A percentile compares a stretch with the other conserved stretches of the same genome.
These are phyloP conservation scores for Xylota sylvarum DNA, from an alignment of 2,888 invertebrate genomes.

Conservation along the genomic window DNA sequence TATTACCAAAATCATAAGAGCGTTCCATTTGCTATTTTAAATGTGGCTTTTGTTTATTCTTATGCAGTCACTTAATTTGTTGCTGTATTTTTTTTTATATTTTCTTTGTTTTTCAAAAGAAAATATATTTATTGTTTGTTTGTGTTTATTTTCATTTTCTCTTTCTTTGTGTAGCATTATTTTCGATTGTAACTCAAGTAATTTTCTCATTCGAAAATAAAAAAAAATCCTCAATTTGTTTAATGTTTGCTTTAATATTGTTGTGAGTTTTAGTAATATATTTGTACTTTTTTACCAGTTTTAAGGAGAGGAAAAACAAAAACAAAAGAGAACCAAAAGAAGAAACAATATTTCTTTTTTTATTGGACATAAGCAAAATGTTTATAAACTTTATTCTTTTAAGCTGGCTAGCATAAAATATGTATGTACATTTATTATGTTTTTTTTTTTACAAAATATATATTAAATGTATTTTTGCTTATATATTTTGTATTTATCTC, in stretches of 20 bases:
- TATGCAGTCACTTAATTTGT: conserved; percentile 45
- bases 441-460: conserved; percentile 56
- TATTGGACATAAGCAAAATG: conserved; percentile 32
- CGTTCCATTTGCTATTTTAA: conserved; percentile 70
- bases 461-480: conserved; percentile 47
- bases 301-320: conserved; percentile 62
- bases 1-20: conserved; percentile 77
- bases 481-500: conserved; percentile 20
- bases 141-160: conserved; percentile 57
- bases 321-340: conserved; percentile 1
- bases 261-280: conserved; percentile 63
- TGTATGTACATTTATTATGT: conserved; percentile 57
- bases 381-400: conserved; percentile 24
- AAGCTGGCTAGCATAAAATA: conserved; percentile 52
- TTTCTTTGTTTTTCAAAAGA: conserved; percentile 50
- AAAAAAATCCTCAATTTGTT: conserved; percentile 63
- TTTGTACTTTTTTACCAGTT: conserved; percentile 77
- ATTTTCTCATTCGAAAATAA: conserved; percentile 22
- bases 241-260: conserved; percentile 55
- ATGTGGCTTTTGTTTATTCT: conserved; percentile 57
- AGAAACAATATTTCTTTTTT: conserved; percentile 19
- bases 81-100: conserved; percentile 60
- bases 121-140: conserved; percentile 77
- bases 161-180: conserved; percentile 60
- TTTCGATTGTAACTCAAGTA: conserved; percentile 72